Conservation (phyloP, 2,888 invertebrate species). For the Malachius bipustulatus region DNA sequence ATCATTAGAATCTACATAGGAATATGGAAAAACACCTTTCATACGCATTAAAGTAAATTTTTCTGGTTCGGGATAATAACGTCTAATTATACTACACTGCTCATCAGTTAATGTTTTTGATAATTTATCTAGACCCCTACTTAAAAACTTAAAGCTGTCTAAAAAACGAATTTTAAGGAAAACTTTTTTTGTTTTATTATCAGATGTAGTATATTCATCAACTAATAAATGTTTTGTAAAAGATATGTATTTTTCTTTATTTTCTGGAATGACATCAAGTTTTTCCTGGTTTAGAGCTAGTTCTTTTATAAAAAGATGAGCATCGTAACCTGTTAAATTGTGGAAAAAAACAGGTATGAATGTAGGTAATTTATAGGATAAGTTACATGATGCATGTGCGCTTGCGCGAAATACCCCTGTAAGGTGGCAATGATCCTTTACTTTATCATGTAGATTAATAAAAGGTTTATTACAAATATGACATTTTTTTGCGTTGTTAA, state of each 20-base stretch:
- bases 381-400: not conserved
- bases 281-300: not conserved
- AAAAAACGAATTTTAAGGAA: constrained; percentile 18
- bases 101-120: constrained; percentile 17
- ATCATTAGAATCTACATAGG: constrained; percentile 21
- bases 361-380: not conserved
- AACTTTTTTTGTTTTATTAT: constrained; percentile 8
- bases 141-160: constrained; percentile 27
- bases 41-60: constrained; percentile 16
- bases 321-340: not conserved
- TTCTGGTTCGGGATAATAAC: constrained; percentile 1
- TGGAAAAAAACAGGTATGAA: not conserved
- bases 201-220: not conserved
- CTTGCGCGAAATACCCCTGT: not conserved
- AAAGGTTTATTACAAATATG: constrained; percentile 1
- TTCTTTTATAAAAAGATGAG: constrained; percentile 1
- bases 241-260: constrained; percentile 21
- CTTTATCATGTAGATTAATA: not conserved
- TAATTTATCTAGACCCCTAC: constrained; percentile 23
- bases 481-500: not conserved
- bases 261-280: not conserved
- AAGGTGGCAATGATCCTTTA: constrained; percentile 2
- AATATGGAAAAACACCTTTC: constrained; percentile 27
- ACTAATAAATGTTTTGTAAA: constrained; percentile 15
- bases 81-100: constrained; percentile 9